Conservation (phyloP, 2,888 invertebrate species). For the Galerucella calmariensis region DNA sequence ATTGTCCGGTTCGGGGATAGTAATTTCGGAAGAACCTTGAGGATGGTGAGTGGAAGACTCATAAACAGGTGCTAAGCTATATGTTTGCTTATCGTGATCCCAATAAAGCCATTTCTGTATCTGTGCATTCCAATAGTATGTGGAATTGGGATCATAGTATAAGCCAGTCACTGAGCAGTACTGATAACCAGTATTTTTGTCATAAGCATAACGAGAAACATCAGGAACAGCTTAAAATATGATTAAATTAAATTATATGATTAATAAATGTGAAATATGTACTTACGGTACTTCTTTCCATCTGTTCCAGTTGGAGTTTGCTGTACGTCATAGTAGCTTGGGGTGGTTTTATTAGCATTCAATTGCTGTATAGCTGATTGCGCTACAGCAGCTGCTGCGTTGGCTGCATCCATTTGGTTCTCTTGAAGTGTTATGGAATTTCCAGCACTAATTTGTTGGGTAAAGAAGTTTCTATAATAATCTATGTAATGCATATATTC, state of each 20-base stretch:
- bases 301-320: slow-evolving; percentile 72
- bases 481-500: slow-evolving; percentile 78
- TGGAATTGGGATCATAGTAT: slow-evolving; percentile 96
- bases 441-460: slow-evolving; percentile 71
- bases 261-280: neutral
- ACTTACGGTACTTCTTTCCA: slow-evolving; percentile 74
- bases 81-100: slow-evolving; percentile 81
- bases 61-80: slow-evolving; percentile 67
- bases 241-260: neutral
- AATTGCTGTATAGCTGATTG: slow-evolving; percentile 84
- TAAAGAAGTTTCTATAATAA: slow-evolving; percentile 80
- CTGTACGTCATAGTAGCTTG: slow-evolving; percentile 63
- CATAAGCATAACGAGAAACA: slow-evolving; percentile 91
- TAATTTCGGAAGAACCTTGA: slow-evolving; percentile 8
- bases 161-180: slow-evolving; percentile 93
- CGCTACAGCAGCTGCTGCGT: slow-evolving; percentile 89
- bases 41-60: slow-evolving; percentile 50
- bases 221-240: slow-evolving; percentile 78
- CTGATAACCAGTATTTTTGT: slow-evolving; percentile 95
- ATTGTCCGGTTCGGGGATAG: slow-evolving; percentile 63
- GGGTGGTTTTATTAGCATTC: slow-evolving; percentile 62
- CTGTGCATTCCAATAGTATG: slow-evolving; percentile 95
- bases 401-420: slow-evolving; percentile 76
- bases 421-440: slow-evolving; percentile 66
- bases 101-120: slow-evolving; percentile 94